A percentile compares a stretch with the other conserved stretches of the same genome.
Evolutionary conservation across 1,140 invertebrate genomes (phyloP).

Genomic region (Psilanteris sp.): DNA sequence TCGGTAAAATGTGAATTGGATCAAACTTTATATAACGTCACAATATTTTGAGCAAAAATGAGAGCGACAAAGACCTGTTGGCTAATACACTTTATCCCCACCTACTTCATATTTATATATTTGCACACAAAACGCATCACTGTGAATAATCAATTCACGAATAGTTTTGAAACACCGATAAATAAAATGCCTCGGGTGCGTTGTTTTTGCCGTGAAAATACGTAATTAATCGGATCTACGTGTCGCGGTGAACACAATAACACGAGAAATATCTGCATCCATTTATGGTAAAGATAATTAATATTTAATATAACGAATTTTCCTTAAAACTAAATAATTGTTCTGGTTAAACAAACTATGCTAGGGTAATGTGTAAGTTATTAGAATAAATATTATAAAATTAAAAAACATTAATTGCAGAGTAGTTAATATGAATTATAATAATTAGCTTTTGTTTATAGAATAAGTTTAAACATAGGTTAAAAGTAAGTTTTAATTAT

Average conservation of each 20-base stretch:
- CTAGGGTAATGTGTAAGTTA: too few relatives aligned
- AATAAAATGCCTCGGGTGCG: conserved; percentile 28
- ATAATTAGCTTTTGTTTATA: too few relatives aligned
- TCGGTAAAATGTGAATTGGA: conserved; percentile 25
- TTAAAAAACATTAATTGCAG: too few relatives aligned
- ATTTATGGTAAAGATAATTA: too few relatives aligned
- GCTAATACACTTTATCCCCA: conserved; percentile 23
- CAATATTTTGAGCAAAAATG: conserved; percentile 18
- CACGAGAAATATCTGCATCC: background rate
- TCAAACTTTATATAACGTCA: conserved; percentile 11
- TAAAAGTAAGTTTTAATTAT: too few relatives aligned
- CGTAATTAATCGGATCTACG: conserved; percentile 33
- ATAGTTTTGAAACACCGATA: conserved; percentile 31
- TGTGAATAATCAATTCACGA: conserved; percentile 33
- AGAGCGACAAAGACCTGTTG: conserved; percentile 7
- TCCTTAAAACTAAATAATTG: too few relatives aligned
- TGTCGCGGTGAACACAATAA: conserved; percentile 9
- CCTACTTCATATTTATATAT: conserved; percentile 13
- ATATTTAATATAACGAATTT: too few relatives aligned
- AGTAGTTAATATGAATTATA: too few relatives aligned
- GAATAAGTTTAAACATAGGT: too few relatives aligned
- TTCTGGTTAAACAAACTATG: too few relatives aligned
- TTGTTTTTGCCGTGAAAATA: conserved; percentile 22
- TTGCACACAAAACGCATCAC: conserved; percentile 5
- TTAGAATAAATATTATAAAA: too few relatives aligned